Evolutionary conservation across 2,797 vertebrate species (phyloP), one percentile per base, ranked within the genome.

Genomic region (Myripristis murdjan): DNA sequence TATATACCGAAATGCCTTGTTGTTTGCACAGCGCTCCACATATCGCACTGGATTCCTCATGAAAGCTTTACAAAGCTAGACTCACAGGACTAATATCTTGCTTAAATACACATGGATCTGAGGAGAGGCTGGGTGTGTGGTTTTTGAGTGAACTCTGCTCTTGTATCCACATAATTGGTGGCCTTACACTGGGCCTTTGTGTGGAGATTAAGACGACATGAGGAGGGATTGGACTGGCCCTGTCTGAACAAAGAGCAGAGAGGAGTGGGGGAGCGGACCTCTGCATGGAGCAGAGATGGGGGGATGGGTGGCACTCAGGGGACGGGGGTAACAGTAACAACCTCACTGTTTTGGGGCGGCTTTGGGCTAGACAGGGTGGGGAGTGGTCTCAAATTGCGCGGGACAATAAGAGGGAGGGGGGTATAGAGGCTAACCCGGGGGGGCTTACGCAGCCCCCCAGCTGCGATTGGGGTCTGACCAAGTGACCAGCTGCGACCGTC

Each of bases 111-210:
- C 79, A 73, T 37, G 33, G 72, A 85, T 76, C 20, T n/a, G 59
- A 83, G 78, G 15, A 5, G 41, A 67, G 71, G 43, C 44, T 16
- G 31, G 70, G 22, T 8, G 39, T 66, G 61, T 57, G 61, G 70
- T 77, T 88, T 81, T 57, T 70, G 62, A 78, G 74, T 77, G 72
- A 93, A 90, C 84, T 84, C 79, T 89, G 86, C 86, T 90, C 90
- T 85, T 84, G 84, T 86, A 90, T 72, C 83, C 87, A 92, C 90
- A 89, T 93, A 93, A 94, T 91, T 93, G 90, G 91, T 90, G 93
- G 90, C 90, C 90, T 93, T 90, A 95, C 94, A 95, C 91, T 93
- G 85, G 92, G 76, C 86, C 92, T 95, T 95, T 95, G 95, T 95
- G 93, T 88, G 76, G 86, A 92, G 93, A 95, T 95, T 95, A 95